phyloP scores from a whole-genome alignment of 2,113 vertebrate species.

The Toxotes jaculatrix region DNA sequence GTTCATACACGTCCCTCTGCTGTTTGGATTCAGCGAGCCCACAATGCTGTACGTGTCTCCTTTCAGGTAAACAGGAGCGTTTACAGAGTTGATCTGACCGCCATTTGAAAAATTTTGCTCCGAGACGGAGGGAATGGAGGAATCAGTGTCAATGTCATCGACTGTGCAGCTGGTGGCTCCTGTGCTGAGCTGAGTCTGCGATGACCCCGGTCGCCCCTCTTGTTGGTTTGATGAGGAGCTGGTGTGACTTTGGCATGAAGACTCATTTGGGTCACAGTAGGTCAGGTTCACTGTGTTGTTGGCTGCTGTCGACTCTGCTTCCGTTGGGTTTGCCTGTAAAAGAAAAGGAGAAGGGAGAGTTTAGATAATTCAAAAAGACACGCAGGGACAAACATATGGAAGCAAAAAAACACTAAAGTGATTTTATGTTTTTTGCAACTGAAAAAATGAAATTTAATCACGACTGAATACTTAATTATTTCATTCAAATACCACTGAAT shows the following conservation, averaged over 20 bases:
- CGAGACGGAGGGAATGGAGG: slow-evolving; percentile 69
- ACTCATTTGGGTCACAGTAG: slow-evolving; percentile 56
- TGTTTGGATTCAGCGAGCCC: slow-evolving; percentile 73
- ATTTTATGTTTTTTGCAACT: not conserved
- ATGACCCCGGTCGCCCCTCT: slow-evolving; percentile 60
- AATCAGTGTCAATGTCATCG: slow-evolving; percentile 76
- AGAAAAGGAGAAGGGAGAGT: not conserved
- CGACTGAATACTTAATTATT: not conserved
- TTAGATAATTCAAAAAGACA: not conserved
- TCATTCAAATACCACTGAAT: not conserved
- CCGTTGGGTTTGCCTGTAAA: slow-evolving; percentile 48
- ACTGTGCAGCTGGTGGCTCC: slow-evolving; percentile 68
- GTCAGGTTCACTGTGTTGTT: slow-evolving; percentile 9
- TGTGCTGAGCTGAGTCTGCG: slow-evolving; percentile 72
- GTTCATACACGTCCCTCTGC: slow-evolving; percentile 59
- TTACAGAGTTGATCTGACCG: slow-evolving; percentile 8
- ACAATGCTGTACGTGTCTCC: slow-evolving; percentile 79
- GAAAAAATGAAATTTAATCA: not conserved
- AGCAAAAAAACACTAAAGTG: not conserved
- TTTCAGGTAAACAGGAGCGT: slow-evolving; percentile 33
- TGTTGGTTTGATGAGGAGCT: slow-evolving; percentile 71
- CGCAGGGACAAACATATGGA: not conserved
- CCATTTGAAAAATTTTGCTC: slow-evolving; percentile 62
- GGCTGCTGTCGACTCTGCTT: slow-evolving; percentile 34
- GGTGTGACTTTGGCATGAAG: slow-evolving; percentile 64